These are phyloP conservation scores for Athrips mouffetella DNA, from an alignment of 2,888 invertebrate genomes.

Conservation along the genomic window DNA sequence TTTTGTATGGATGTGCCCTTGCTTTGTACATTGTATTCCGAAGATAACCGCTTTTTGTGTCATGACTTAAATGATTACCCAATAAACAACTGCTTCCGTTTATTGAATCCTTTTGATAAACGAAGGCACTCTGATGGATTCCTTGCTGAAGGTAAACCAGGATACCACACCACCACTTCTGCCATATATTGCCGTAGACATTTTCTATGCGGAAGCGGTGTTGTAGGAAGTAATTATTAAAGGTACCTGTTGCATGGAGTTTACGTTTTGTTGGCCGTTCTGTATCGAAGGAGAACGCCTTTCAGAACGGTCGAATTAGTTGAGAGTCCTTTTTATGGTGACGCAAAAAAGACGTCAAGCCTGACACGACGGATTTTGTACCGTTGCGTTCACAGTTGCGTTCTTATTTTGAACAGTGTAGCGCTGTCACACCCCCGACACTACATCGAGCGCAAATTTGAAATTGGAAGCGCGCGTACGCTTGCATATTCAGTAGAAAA, in stretches of 20 bases:
- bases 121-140: background rate
- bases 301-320: constrained; percentile 28
- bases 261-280: constrained; percentile 12
- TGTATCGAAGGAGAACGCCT: constrained; percentile 42
- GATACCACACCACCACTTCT: background rate
- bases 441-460: too few species aligned
- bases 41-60: background rate
- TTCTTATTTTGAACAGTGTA: too few species aligned
- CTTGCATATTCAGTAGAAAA: too few species aligned
- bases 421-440: too few species aligned
- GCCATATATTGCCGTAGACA: background rate
- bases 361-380: too few species aligned
- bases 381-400: too few species aligned
- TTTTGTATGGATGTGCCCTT: too few species aligned
- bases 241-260: constrained; percentile 19
- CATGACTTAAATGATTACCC: background rate
- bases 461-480: too few species aligned
- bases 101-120: background rate
- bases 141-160: constrained; percentile 13
- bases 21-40: background rate
- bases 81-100: background rate
- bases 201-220: constrained; percentile 28
- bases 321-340: too few species aligned
- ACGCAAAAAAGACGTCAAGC: too few species aligned
- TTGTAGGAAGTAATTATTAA: constrained; percentile 33